These are phyloP conservation scores for Scarus forsteni DNA, from an alignment of 2,797 vertebrate genomes.

Conservation along the genomic window DNA sequence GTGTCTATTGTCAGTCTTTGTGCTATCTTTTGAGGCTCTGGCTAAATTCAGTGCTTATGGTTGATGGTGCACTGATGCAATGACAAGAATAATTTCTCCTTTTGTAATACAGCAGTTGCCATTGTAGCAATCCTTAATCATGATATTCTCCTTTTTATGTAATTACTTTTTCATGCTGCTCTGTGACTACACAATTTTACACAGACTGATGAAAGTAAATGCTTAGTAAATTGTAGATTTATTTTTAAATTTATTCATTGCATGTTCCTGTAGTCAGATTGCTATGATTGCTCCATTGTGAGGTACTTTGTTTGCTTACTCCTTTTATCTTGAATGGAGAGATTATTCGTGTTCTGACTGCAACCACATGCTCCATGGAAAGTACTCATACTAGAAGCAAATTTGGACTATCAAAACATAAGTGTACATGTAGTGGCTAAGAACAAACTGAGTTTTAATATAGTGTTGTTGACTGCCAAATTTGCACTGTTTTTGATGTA, in stretches of 20 bases:
- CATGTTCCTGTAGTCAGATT: slow-evolving; percentile 26
- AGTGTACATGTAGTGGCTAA: slow-evolving; percentile 22
- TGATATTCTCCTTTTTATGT: slow-evolving; percentile 4
- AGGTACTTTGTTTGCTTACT: slow-evolving; percentile 63
- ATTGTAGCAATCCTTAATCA: slow-evolving; percentile 42
- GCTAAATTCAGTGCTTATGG: slow-evolving; percentile 28
- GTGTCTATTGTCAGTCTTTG: slow-evolving; percentile 31
- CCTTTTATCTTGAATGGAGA: slow-evolving; percentile 30
- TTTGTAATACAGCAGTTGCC: slow-evolving; percentile 44
- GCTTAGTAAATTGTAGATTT: background rate
- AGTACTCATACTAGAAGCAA: slow-evolving; percentile 23
- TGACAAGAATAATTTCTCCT: slow-evolving; percentile 33
- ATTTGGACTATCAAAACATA: slow-evolving; percentile 31
- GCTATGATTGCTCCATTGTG: slow-evolving; percentile 59
- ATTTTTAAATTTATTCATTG: slow-evolving; percentile 31
- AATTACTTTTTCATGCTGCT: slow-evolving; percentile 9
- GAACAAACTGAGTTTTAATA: slow-evolving; percentile 58
- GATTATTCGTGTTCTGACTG: slow-evolving; percentile 32
- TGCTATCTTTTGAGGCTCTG: slow-evolving; percentile 35
- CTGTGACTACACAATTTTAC: slow-evolving; percentile 31
- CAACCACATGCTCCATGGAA: slow-evolving; percentile 42
- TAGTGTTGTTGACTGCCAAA: slow-evolving; percentile 52
- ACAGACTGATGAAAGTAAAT: slow-evolving; percentile 13
- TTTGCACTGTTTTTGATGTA: slow-evolving; percentile 49
- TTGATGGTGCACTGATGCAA: slow-evolving; percentile 25